These are phyloP conservation scores for Cephalopterus ornatus DNA, from an alignment of 2,113 vertebrate genomes.

Conservation along the genomic window DNA sequence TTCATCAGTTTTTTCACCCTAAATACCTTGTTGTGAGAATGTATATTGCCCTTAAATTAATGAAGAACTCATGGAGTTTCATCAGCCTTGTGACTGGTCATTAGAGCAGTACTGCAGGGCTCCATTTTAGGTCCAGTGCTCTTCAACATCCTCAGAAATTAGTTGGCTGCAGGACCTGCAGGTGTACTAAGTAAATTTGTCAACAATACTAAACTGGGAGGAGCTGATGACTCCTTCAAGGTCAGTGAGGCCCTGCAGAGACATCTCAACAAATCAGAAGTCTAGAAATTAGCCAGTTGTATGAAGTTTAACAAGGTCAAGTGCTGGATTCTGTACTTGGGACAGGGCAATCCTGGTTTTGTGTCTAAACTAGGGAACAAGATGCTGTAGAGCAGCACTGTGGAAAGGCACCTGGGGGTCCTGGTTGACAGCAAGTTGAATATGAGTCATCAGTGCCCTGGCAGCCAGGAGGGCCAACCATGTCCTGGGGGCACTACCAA, in stretches of 20 bases:
- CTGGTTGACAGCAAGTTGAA: accelerated
- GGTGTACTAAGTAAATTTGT: background rate
- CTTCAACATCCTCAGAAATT: too few relatives aligned
- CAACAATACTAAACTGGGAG: too few relatives aligned
- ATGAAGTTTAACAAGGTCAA: background rate
- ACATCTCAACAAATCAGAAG: background rate
- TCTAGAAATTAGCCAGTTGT: background rate
- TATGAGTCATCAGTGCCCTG: background rate
- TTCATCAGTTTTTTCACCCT: background rate
- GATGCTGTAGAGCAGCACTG: background rate
- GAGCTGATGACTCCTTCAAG: background rate
- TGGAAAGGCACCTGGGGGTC: background rate
- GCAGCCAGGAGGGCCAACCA: accelerated
- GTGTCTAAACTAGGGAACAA: background rate
- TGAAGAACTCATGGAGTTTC: background rate
- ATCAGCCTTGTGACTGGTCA: background rate
- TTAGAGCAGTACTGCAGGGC: background rate
- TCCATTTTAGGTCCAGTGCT: background rate
- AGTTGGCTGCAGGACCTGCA: background rate
- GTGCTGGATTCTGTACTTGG: too few relatives aligned
- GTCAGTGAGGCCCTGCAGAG: background rate
- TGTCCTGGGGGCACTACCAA: accelerated
- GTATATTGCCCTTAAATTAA: background rate
- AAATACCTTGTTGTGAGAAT: background rate
- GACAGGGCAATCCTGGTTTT: background rate